phyloP scores from a whole-genome alignment of 2,888 invertebrate species.

The Caenorhabditis wallacei region DNA sequence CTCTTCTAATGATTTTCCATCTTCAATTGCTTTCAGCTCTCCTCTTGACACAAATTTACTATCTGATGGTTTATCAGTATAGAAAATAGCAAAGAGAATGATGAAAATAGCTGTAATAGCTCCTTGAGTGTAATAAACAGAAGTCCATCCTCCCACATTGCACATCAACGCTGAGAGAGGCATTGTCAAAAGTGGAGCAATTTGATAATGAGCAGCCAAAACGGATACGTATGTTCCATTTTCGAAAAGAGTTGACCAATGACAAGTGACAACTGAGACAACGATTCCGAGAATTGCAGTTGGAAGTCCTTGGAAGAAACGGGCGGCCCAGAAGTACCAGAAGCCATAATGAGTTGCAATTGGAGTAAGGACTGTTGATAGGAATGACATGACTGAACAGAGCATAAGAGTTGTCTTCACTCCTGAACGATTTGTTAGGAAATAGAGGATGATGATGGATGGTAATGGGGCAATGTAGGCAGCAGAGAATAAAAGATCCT shows the following conservation, averaged over 20 bases:
- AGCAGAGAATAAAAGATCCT: slow-evolving; percentile 63
- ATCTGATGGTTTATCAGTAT: slow-evolving; percentile 62
- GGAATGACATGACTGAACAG: slow-evolving; percentile 66
- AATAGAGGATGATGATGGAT: slow-evolving; percentile 56
- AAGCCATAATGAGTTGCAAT: slow-evolving; percentile 66
- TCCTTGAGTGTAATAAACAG: slow-evolving; percentile 69
- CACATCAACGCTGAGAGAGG: slow-evolving; percentile 68
- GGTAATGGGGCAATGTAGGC: slow-evolving; percentile 65
- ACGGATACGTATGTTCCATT: slow-evolving; percentile 70
- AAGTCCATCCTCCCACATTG: slow-evolving; percentile 65
- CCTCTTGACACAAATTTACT: slow-evolving; percentile 43
- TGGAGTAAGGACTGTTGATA: slow-evolving; percentile 67
- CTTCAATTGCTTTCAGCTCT: slow-evolving; percentile 62
- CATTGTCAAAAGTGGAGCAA: slow-evolving; percentile 71
- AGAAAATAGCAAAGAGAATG: slow-evolving; percentile 62
- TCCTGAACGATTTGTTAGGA: slow-evolving; percentile 56
- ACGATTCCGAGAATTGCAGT: slow-evolving; percentile 57
- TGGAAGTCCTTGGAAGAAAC: slow-evolving; percentile 68
- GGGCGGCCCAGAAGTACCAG: slow-evolving; percentile 58
- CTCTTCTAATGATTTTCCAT: slow-evolving; percentile 65
- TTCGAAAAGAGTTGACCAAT: slow-evolving; percentile 68
- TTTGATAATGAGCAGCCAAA: slow-evolving; percentile 68
- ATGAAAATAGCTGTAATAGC: slow-evolving; percentile 62
- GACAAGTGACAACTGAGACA: slow-evolving; percentile 61
- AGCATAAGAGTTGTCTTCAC: slow-evolving; percentile 64